These are phyloP conservation scores for Dolichotis patagonum DNA, from an alignment of 2,113 vertebrate species.

Conservation along the genomic window DNA sequence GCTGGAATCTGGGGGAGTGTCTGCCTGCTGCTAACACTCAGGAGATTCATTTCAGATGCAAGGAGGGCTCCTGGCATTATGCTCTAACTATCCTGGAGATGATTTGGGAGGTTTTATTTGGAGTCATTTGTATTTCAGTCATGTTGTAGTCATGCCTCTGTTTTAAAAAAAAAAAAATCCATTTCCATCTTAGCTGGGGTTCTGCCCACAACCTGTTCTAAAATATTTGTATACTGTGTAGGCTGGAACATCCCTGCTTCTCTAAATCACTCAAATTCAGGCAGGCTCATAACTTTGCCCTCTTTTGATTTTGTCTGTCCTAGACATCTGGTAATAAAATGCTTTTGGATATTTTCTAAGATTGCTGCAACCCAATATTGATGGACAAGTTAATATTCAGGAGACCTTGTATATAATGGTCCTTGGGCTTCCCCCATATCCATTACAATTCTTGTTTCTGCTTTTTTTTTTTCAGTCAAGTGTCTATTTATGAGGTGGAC, in stretches of 20 bases:
- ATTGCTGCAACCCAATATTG: neutral
- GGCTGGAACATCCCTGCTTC: neutral
- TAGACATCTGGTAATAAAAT: neutral
- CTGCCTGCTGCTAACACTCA: neutral
- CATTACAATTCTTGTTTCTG: neutral
- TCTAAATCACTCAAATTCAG: neutral
- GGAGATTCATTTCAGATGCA: neutral
- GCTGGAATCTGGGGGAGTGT: neutral
- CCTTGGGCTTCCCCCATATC: neutral
- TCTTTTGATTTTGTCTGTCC: neutral
- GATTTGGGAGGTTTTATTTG: neutral
- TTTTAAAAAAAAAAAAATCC: neutral
- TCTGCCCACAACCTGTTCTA: neutral
- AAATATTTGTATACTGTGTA: neutral
- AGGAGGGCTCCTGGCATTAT: neutral
- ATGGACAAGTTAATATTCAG: neutral
- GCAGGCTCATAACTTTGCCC: neutral
- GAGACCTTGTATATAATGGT: neutral
- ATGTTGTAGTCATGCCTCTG: neutral
- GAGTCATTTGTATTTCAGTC: neutral
- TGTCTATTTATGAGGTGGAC: conserved; percentile 99
- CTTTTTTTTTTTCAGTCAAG: conserved; percentile 91
- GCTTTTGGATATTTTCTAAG: neutral
- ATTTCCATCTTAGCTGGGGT: neutral
- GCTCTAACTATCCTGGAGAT: neutral